phyloP scores from a whole-genome alignment of 2,888 invertebrate species.

The Pollenia angustigena region DNA sequence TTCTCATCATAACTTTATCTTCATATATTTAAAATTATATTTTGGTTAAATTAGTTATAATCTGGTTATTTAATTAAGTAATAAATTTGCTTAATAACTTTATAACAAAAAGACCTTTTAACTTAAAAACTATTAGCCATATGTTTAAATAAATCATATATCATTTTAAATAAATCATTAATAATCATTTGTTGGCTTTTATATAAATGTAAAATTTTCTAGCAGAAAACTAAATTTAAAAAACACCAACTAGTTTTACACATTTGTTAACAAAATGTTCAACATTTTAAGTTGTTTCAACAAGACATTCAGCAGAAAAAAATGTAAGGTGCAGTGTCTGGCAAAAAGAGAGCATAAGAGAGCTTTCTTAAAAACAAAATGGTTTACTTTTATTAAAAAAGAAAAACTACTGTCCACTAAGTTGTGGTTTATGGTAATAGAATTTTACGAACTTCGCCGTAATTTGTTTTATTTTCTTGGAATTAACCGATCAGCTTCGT shows the following conservation, averaged over 20 bases:
- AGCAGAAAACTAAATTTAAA: neutral
- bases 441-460: no score
- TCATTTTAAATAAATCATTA: conserved; percentile 39
- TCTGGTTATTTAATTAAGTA: neutral
- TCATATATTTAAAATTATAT: neutral
- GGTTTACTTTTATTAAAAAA: no score
- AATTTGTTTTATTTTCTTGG: no score
- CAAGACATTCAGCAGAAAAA: neutral
- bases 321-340: neutral
- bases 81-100: neutral
- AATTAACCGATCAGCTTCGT: no score
- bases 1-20: no score
- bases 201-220: neutral
- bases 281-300: conserved; percentile 24
- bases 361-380: no score
- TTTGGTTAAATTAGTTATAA: neutral
- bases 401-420: no score
- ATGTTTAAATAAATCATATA: neutral
- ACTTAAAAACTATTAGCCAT: neutral
- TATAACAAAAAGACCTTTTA: conserved; percentile 6
- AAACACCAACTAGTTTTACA: conserved; percentile 49
- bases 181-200: conserved; percentile 55
- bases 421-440: no score
- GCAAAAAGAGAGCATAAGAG: no score
- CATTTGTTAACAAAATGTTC: conserved; percentile 60